Conservation (phyloP, 2,888 invertebrate species). For the Eupithecia subfuscata region DNA sequence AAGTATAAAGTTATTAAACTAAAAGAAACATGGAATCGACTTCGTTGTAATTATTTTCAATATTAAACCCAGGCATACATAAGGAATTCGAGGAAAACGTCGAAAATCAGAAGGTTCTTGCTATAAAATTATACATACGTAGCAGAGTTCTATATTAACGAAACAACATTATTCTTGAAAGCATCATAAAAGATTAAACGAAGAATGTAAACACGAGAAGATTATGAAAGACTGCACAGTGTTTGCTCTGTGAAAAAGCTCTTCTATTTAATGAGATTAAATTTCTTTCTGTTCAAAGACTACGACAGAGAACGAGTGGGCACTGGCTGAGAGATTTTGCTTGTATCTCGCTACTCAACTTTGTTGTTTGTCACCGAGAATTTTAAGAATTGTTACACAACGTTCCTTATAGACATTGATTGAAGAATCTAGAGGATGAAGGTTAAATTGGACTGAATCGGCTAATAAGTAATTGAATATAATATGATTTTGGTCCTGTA, state of each 20-base stretch:
- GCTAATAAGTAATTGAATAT: not conserved
- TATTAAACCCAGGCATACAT: not conserved
- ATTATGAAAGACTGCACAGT: conserved; percentile 40
- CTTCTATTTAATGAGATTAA: conserved; percentile 61
- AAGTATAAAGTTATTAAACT: not conserved
- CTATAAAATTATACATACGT: not conserved
- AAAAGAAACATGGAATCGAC: not conserved
- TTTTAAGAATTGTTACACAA: conserved; percentile 3
- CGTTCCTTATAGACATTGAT: not conserved
- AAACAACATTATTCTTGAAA: conserved; percentile 23
- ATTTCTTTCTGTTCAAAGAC: conserved; percentile 51
- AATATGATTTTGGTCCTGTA: not conserved
- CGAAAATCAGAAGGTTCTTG: not conserved
- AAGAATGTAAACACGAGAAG: conserved; percentile 46
- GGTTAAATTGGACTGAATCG: not conserved
- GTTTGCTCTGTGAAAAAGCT: conserved; percentile 55
- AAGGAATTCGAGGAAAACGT: not conserved
- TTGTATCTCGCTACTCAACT: conserved; percentile 14
- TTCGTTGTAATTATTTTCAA: not conserved
- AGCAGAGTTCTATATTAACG: not conserved
- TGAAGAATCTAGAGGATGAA: not conserved
- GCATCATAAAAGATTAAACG: conserved; percentile 35
- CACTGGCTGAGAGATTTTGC: conserved; percentile 39
- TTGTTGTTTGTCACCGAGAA: conserved; percentile 8
- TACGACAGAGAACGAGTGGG: conserved; percentile 51